phyloP scores from a whole-genome alignment of 2,113 vertebrate species.

The Rhea americana region DNA sequence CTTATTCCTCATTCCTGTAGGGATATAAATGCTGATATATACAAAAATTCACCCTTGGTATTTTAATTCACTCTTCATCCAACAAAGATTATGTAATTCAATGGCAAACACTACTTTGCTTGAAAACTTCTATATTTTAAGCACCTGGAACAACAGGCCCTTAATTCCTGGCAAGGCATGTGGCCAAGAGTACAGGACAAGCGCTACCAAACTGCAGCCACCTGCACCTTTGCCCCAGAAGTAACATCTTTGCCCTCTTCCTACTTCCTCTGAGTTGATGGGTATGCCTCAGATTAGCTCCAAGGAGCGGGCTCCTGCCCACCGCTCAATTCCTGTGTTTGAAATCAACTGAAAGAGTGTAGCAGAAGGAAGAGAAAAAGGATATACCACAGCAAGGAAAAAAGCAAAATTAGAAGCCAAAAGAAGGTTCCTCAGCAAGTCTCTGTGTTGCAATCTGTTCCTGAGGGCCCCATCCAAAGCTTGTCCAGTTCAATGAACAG shows the following conservation, averaged over 20 bases:
- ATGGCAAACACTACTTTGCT: neutral
- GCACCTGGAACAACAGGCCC: neutral
- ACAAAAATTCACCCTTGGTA: neutral
- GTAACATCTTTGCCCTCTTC: neutral
- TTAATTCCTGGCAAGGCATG: neutral
- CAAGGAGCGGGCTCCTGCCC: fast-evolving
- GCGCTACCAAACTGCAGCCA: fast-evolving
- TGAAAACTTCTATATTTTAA: neutral
- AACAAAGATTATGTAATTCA: neutral
- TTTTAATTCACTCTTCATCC: neutral
- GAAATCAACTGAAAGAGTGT: neutral
- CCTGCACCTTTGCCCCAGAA: neutral
- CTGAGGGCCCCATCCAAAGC: neutral
- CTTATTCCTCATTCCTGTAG: neutral
- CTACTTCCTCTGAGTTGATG: neutral
- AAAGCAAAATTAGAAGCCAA: neutral
- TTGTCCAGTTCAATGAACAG: neutral
- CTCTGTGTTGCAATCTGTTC: neutral
- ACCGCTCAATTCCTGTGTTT: neutral
- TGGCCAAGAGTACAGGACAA: neutral
- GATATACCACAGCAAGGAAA: neutral
- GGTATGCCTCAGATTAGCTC: neutral
- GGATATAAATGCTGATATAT: neutral
- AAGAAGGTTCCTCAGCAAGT: neutral
- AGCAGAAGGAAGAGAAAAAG: neutral